phyloP scores from a whole-genome alignment of 2,797 vertebrate genomes.

The Enteromius radiatus region DNA sequence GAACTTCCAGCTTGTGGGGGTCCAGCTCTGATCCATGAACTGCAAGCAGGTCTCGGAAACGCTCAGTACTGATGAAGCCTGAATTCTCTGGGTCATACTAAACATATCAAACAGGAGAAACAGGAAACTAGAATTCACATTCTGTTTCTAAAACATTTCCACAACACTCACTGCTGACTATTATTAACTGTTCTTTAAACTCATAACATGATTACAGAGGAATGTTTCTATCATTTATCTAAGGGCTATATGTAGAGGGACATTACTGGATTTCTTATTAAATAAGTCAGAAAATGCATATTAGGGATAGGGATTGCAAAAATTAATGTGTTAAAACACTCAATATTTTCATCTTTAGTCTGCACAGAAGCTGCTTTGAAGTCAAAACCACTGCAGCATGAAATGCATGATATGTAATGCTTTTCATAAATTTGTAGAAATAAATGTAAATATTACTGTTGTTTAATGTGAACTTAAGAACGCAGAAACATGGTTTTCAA shows the following conservation, averaged over 20 bases:
- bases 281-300: neutral
- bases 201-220: neutral
- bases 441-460: neutral
- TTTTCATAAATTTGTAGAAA: neutral
- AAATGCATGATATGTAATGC: neutral
- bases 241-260: neutral
- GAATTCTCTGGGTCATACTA: constrained; percentile 93
- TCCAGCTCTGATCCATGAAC: constrained; percentile 90
- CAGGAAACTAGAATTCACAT: neutral
- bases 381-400: neutral
- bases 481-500: neutral
- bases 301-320: neutral
- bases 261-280: neutral
- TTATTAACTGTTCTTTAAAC: neutral
- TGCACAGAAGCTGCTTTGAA: neutral
- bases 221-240: neutral
- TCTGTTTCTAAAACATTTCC: neutral
- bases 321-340: neutral
- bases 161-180: neutral
- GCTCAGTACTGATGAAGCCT: constrained; percentile 93
- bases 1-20: constrained; percentile 94
- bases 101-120: constrained; percentile 2
- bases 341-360: neutral
- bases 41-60: constrained; percentile 90
- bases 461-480: neutral